Conservation (phyloP, 2,113 vertebrate species). For the Ophthalmolycus amberensis region DNA sequence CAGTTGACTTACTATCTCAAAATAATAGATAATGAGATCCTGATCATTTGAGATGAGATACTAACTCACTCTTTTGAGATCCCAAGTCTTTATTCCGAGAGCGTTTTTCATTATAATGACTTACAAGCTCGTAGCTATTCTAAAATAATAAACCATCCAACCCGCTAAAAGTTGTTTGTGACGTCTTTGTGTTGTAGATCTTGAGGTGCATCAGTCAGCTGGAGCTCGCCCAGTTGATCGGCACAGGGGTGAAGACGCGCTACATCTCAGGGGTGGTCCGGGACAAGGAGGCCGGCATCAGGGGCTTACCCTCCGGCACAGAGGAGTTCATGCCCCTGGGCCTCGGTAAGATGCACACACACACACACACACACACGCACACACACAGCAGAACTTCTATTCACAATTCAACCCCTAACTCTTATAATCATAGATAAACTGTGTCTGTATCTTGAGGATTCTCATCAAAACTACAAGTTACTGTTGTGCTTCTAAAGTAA, state of each 20-base stretch:
- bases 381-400: background rate
- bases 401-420: background rate
- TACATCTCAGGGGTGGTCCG: constrained; percentile 93
- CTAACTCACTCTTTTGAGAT: background rate
- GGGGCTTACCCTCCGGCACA: constrained; percentile 86
- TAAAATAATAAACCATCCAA: background rate
- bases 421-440: background rate
- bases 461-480: background rate
- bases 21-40: background rate
- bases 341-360: constrained; percentile 83
- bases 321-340: constrained; percentile 97
- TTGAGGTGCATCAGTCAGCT: constrained; percentile 97
- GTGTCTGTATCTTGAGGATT: background rate
- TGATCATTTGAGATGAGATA: background rate
- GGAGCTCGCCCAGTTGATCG: constrained; percentile 96
- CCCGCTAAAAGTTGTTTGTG: background rate
- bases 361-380: too few species aligned
- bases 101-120: background rate
- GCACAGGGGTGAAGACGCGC: constrained; percentile 96
- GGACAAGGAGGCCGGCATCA: constrained; percentile 88
- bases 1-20: background rate
- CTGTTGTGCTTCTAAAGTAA: background rate
- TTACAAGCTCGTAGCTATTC: background rate
- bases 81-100: background rate
- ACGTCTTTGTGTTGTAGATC: constrained; percentile 82